phyloP scores from a whole-genome alignment of 2,888 invertebrate species.

The Limenitis camilla region DNA sequence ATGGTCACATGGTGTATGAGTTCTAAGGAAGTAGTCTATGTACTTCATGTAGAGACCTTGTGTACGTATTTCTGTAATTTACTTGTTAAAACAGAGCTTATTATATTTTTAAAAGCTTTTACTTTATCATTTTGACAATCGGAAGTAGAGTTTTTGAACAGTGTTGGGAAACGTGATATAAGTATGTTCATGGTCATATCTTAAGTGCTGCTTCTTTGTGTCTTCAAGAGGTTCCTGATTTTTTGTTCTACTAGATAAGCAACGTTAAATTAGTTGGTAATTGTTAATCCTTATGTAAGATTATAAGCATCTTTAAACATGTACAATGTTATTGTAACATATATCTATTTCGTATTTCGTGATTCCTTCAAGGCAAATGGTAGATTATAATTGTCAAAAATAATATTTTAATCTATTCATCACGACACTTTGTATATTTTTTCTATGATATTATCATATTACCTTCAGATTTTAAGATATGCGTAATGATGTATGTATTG shows the following conservation, averaged over 20 bases:
- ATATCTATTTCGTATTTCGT: not conserved
- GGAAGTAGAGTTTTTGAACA: constrained; percentile 22
- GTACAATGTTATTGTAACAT: not conserved
- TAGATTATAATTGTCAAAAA: not conserved
- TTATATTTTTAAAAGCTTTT: not conserved
- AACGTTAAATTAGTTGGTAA: constrained; percentile 14
- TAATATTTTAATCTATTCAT: not conserved
- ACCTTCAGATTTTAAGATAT: too few relatives aligned
- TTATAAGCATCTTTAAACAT: not conserved
- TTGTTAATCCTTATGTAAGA: constrained; percentile 6
- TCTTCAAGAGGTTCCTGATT: constrained; percentile 36
- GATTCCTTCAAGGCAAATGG: not conserved
- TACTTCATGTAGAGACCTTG: constrained; percentile 6
- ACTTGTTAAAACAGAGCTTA: too few relatives aligned
- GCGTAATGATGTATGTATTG: too few relatives aligned
- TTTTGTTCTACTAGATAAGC: constrained; percentile 15
- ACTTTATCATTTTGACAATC: constrained; percentile 5
- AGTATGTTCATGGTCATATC: constrained; percentile 41
- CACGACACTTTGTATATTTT: too few relatives aligned
- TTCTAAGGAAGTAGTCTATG: constrained; percentile 12
- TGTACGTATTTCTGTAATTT: constrained; percentile 3
- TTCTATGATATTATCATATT: not conserved
- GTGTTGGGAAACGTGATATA: constrained; percentile 40
- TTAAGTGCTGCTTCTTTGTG: constrained; percentile 44
- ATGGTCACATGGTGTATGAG: constrained; percentile 16